Conservation (phyloP, 1,140 invertebrate genomes). For the Stegodyphus dumicola region DNA sequence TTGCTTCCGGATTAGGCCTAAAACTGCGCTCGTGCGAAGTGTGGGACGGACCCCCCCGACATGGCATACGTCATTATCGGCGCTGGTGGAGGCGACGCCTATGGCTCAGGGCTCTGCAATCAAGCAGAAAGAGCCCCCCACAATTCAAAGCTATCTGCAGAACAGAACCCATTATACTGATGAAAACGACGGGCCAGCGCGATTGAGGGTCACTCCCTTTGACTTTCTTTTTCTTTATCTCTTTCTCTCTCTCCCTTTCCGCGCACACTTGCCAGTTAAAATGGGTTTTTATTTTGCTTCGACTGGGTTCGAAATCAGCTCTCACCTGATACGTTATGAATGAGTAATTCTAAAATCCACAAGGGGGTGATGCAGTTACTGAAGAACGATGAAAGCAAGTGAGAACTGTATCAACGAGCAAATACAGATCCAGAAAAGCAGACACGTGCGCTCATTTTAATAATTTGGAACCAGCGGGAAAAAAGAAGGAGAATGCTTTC, state of each 20-base stretch:
- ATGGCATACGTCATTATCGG: constrained; percentile 57
- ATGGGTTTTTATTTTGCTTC: constrained; percentile 1
- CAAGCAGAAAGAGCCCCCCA: constrained; percentile 39
- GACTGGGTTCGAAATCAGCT: background rate
- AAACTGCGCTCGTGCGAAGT: constrained; percentile 10
- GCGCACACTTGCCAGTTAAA: constrained; percentile 16
- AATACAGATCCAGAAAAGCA: no score
- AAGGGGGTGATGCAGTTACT: no score
- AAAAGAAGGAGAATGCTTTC: no score
- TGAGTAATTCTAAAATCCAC: background rate
- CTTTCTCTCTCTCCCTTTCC: background rate
- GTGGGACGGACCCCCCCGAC: constrained; percentile 34
- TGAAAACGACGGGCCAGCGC: constrained; percentile 55
- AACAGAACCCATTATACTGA: constrained; percentile 60
- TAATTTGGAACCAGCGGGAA: no score
- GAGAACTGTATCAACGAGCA: no score
- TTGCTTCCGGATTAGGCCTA: constrained; percentile 23
- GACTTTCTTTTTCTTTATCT: constrained; percentile 25
- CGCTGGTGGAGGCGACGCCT: constrained; percentile 45
- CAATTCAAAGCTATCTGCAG: constrained; percentile 60
- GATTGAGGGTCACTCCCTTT: constrained; percentile 55
- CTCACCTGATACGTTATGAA: background rate
- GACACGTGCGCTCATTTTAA: no score
- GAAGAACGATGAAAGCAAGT: no score
- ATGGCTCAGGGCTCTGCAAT: constrained; percentile 54